Percentiles rank a stretch among this genome's conserved stretches.
These are phyloP conservation scores for Eupithecia exiguata DNA, from an alignment of 2,888 invertebrate species.

Conservation along the genomic window DNA sequence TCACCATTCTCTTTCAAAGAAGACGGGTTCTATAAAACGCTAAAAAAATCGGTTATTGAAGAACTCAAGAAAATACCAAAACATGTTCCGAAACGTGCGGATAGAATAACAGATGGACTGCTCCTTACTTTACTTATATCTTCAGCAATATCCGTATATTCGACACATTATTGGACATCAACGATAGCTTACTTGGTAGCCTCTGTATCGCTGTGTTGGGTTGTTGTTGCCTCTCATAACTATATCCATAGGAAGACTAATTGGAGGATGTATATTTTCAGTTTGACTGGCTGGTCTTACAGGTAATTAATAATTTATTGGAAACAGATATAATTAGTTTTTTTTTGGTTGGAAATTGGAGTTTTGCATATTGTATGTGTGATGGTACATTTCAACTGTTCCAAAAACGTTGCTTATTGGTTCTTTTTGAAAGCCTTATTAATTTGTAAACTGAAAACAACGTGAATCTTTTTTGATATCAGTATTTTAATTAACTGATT, in stretches of 20 bases:
- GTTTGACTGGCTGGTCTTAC: conserved; percentile 32
- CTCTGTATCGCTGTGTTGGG: conserved; percentile 84
- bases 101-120: conserved; percentile 68
- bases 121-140: conserved; percentile 62
- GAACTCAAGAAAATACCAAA: conserved; percentile 81
- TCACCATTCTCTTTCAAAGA: conserved; percentile 89
- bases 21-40: conserved; percentile 89
- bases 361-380: too few relatives aligned
- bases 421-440: not conserved
- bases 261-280: conserved; percentile 36
- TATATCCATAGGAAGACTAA: conserved; percentile 85
- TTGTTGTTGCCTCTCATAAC: conserved; percentile 87
- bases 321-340: too few relatives aligned
- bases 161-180: conserved; percentile 52
- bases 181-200: conserved; percentile 72
- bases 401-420: not conserved
- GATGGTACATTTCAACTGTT: too few relatives aligned
- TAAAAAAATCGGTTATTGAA: conserved; percentile 84
- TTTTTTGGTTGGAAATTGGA: too few relatives aligned
- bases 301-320: conserved; percentile 28
- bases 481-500: not conserved
- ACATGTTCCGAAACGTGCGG: conserved; percentile 59
- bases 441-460: not conserved
- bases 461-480: not conserved
- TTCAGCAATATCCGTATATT: conserved; percentile 56